Conservation (phyloP, 2,888 invertebrate genomes). For the Phaonia tiefii region DNA sequence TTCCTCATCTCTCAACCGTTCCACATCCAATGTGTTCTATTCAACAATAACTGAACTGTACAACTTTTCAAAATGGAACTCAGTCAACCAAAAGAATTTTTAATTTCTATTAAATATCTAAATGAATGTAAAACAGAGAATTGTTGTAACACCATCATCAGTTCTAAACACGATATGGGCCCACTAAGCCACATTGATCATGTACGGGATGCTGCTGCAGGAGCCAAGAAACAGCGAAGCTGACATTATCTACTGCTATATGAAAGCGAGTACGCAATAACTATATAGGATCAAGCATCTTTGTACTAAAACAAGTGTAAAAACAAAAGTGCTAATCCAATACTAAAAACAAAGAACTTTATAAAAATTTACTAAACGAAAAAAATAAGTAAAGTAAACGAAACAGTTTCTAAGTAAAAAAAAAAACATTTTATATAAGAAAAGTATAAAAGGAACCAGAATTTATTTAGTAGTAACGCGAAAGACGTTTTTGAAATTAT, state of each 20-base stretch:
- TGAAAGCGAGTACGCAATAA: slow-evolving; percentile 54
- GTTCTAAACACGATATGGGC: slow-evolving; percentile 56
- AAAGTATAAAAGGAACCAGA: slow-evolving; percentile 8
- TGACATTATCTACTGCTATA: slow-evolving; percentile 69
- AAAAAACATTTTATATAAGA: slow-evolving; percentile 25
- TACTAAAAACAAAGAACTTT: slow-evolving; percentile 45
- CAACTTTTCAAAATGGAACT: slow-evolving; percentile 63
- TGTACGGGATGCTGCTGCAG: slow-evolving; percentile 54
- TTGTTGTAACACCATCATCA: slow-evolving; percentile 19
- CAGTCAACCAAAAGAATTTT: slow-evolving; percentile 63
- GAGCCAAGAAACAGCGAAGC: slow-evolving; percentile 68
- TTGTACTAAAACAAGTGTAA: slow-evolving; percentile 12
- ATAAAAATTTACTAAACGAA: slow-evolving; percentile 40
- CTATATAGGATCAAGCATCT: slow-evolving; percentile 56
- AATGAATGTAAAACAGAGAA: slow-evolving; percentile 48
- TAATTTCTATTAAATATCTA: slow-evolving; percentile 58
- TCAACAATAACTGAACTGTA: neutral
- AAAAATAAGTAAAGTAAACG: slow-evolving; percentile 13
- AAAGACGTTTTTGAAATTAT: slow-evolving; percentile 31
- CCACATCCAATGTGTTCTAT: neutral
- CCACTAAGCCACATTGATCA: slow-evolving; percentile 59
- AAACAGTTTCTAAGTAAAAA: slow-evolving; percentile 33
- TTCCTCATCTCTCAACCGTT: neutral
- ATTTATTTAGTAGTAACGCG: neutral
- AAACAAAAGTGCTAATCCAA: neutral